phyloP scores from a whole-genome alignment of 2,888 invertebrate genomes.

The Lithophane leautieri region DNA sequence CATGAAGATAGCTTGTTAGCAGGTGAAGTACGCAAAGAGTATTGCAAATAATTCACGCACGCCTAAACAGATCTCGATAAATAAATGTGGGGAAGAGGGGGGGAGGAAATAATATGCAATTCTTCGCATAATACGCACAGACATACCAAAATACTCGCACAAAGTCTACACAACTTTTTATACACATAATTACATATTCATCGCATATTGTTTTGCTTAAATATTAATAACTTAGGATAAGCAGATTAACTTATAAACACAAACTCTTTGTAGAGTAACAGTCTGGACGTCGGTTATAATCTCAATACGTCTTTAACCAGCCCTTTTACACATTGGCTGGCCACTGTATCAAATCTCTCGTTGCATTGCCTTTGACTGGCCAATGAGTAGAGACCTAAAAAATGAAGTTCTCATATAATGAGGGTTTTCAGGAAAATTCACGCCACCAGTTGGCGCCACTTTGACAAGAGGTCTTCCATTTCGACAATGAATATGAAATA shows the following conservation, averaged over 20 bases:
- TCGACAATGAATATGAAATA: too few species aligned
- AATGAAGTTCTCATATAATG: not conserved
- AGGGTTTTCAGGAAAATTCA: too few species aligned
- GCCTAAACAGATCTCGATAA: not conserved
- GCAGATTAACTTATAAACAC: slow-evolving; percentile 26
- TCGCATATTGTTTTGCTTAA: slow-evolving; percentile 53
- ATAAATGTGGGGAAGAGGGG: not conserved
- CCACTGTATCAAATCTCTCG: not conserved
- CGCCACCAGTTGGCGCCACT: too few species aligned
- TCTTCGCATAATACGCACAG: not conserved
- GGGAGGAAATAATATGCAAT: not conserved
- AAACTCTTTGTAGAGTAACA: slow-evolving; percentile 36
- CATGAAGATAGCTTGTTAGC: not conserved
- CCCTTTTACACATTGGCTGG: slow-evolving; percentile 17
- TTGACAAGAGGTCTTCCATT: too few species aligned
- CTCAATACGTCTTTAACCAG: slow-evolving; percentile 16
- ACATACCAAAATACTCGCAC: slow-evolving; percentile 48
- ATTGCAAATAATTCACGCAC: not conserved
- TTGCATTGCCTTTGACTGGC: not conserved
- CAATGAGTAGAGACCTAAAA: not conserved
- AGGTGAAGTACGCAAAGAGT: not conserved
- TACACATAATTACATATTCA: slow-evolving; percentile 63
- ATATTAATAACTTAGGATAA: slow-evolving; percentile 53
- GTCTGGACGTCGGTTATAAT: slow-evolving; percentile 41
- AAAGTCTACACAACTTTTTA: slow-evolving; percentile 48